Conservation (phyloP, 2,113 vertebrate species). For the Pangasianodon gigas region DNA sequence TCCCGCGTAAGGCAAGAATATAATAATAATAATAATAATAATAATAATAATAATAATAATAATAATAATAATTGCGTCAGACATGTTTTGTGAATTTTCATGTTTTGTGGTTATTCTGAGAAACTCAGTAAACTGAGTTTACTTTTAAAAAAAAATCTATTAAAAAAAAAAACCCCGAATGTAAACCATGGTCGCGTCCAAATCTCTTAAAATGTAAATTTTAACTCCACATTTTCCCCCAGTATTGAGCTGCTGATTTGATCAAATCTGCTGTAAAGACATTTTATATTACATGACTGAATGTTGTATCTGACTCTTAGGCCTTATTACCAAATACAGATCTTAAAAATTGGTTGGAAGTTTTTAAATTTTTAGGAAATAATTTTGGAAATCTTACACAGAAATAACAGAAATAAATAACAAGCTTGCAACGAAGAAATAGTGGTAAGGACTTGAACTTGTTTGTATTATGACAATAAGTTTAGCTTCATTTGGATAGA, state of each 20-base stretch:
- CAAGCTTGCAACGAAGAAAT: neutral
- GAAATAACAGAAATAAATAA: neutral
- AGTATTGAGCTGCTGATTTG: neutral
- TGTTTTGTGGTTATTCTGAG: slow-evolving; percentile 58
- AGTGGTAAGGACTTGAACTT: no score
- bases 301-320: neutral
- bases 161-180: neutral
- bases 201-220: neutral
- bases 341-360: neutral
- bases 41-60: slow-evolving; percentile 70
- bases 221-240: neutral
- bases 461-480: neutral
- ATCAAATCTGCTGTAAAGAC: neutral
- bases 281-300: neutral
- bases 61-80: slow-evolving; percentile 65
- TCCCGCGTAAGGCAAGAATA: slow-evolving; percentile 23
- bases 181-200: neutral
- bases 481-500: neutral
- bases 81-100: slow-evolving; percentile 83
- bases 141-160: no score
- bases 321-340: neutral
- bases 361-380: neutral
- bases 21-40: neutral
- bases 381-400: neutral
- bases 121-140: neutral